These are phyloP conservation scores for Monochamus alternatus DNA, from an alignment of 2,888 invertebrate species.

Conservation along the genomic window DNA sequence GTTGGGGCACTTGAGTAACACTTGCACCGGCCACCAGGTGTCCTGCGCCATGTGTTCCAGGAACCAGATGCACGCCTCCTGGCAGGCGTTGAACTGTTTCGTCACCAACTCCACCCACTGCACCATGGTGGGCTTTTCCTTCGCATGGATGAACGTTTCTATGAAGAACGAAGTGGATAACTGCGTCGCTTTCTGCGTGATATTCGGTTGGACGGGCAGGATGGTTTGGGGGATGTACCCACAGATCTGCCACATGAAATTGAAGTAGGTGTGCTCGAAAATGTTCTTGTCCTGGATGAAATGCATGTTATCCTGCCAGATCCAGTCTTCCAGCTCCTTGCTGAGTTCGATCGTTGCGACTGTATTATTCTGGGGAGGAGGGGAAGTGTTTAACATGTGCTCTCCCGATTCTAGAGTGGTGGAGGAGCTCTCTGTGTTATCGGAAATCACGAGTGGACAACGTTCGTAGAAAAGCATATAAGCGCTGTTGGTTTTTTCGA, in stretches of 20 bases:
- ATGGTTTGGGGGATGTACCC: slow-evolving; percentile 93
- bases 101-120: slow-evolving; percentile 97
- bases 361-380: slow-evolving; percentile 45
- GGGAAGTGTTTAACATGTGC: slow-evolving; percentile 48
- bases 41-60: slow-evolving; percentile 93
- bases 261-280: slow-evolving; percentile 96
- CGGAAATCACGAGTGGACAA: slow-evolving; percentile 72
- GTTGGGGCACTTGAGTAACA: slow-evolving; percentile 93
- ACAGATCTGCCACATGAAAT: slow-evolving; percentile 97
- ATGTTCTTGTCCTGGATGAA: slow-evolving; percentile 96
- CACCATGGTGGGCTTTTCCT: slow-evolving; percentile 98
- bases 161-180: slow-evolving; percentile 95
- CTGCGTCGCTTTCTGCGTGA: slow-evolving; percentile 89
- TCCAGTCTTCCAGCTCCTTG: slow-evolving; percentile 93
- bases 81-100: slow-evolving; percentile 94
- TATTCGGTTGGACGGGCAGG: slow-evolving; percentile 83
- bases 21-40: slow-evolving; percentile 96
- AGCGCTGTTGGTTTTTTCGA: slow-evolving; percentile 97
- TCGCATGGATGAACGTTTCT: slow-evolving; percentile 97
- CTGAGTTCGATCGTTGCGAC: slow-evolving; percentile 75
- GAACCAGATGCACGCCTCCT: slow-evolving; percentile 93
- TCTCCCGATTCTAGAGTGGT: slow-evolving; percentile 62
- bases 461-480: slow-evolving; percentile 98
- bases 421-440: slow-evolving; percentile 66
- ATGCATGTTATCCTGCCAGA: slow-evolving; percentile 97